These are phyloP conservation scores for Hippocampus mohnikei DNA, from an alignment of 2,113 vertebrate species.

Conservation along the genomic window DNA sequence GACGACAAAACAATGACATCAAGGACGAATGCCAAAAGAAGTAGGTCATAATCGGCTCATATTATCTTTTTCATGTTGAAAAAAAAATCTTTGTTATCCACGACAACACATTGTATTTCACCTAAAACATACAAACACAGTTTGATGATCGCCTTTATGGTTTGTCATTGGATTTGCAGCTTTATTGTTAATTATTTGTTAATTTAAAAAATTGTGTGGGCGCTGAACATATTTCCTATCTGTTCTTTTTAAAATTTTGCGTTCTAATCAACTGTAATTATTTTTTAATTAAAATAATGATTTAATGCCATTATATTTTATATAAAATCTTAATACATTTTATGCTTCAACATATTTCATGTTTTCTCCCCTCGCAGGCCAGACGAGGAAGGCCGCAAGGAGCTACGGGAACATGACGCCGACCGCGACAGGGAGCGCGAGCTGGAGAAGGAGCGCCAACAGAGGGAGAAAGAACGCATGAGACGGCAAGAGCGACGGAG, in stretches of 20 bases:
- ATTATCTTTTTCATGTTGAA: background rate
- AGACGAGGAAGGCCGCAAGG: slow-evolving; percentile 83
- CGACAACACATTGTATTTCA: background rate
- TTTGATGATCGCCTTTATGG: too few relatives aligned
- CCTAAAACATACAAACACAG: background rate
- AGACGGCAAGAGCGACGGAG: slow-evolving; percentile 84
- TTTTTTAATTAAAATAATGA: too few relatives aligned
- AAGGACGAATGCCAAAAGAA: slow-evolving; percentile 88
- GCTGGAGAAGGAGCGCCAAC: slow-evolving; percentile 81
- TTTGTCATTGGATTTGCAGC: too few relatives aligned
- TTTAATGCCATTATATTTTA: too few relatives aligned
- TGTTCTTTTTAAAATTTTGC: too few relatives aligned
- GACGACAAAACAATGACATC: slow-evolving; percentile 79
- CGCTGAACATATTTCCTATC: too few relatives aligned
- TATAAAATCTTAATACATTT: background rate
- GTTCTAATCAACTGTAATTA: too few relatives aligned
- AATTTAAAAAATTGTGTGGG: too few relatives aligned
- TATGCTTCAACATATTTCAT: background rate
- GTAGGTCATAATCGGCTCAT: slow-evolving; percentile 57
- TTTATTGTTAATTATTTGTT: too few relatives aligned
- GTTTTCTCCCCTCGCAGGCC: slow-evolving; percentile 60
- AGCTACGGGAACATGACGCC: slow-evolving; percentile 83
- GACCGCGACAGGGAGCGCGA: slow-evolving; percentile 85
- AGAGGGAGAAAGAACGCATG: slow-evolving; percentile 83
- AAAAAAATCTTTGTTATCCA: background rate